Percentiles rank a stretch among this genome's conserved stretches.
Evolutionary conservation across 2,113 vertebrate species (phyloP).

Genomic region (Tauraco erythrolophus): DNA sequence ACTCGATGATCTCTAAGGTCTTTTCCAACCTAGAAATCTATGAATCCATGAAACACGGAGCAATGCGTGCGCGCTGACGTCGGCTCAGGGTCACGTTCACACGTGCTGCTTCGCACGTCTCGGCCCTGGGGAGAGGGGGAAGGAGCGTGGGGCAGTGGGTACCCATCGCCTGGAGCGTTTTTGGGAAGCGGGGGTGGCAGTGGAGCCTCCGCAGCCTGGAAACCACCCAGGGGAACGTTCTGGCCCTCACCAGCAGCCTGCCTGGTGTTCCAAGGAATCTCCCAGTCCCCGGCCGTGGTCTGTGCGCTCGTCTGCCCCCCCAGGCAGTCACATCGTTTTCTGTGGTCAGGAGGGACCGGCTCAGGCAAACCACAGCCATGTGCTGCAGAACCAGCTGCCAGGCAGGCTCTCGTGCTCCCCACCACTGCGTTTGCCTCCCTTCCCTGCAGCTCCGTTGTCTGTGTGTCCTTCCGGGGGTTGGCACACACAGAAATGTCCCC

Average conservation of each 20-base stretch:
- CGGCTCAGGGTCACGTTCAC: neutral
- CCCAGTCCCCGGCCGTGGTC: fast-evolving
- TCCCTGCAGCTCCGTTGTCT: neutral
- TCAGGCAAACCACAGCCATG: neutral
- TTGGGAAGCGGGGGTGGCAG: neutral
- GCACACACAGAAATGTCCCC: fast-evolving
- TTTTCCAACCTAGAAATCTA: too few species aligned
- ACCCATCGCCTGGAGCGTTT: neutral
- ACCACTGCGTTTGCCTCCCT: neutral
- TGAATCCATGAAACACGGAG: too few species aligned
- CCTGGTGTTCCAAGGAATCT: neutral
- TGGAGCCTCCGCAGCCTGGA: neutral
- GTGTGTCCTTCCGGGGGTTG: neutral
- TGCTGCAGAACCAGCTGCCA: neutral
- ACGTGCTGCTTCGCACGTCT: fast-evolving
- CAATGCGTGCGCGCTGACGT: neutral
- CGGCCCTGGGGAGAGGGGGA: neutral
- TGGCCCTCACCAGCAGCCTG: neutral
- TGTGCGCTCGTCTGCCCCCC: fast-evolving
- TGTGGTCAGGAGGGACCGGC: neutral
- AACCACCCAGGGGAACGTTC: neutral
- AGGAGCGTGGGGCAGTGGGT: neutral
- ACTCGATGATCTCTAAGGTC: too few species aligned
- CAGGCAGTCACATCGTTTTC: neutral
- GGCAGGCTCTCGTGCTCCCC: neutral